Evolutionary conservation across 2,888 invertebrate species (phyloP), one percentile per base, ranked within the genome.

Genomic region (Augiades crinisus): DNA sequence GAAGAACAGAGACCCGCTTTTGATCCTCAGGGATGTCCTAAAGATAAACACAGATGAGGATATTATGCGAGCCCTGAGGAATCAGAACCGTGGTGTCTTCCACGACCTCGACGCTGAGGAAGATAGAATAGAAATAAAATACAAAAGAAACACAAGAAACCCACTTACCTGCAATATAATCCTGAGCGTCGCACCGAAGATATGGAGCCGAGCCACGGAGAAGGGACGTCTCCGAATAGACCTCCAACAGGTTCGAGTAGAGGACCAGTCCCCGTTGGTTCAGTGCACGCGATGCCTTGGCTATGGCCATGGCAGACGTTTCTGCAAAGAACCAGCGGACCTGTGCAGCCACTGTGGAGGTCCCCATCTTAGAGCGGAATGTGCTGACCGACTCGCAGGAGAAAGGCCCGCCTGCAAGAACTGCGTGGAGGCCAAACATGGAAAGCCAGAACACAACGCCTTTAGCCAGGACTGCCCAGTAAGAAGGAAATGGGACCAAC

Each of bases 401-500:
- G 10, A 8, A 17, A 13, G 1, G 2, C 17, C 17, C 1, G 3
- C 17, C 0, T 36, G 36, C 6, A 4, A 1, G 5, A 36, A 36
- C 36, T 36, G 36, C 5, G 1, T 17, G 1, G 1, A 5, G 2
- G 36, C 36, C 1, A 36, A 36, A 10, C 6, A n/a, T 1, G 19
- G 5, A 0, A 17, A 19, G 3, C 3, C 19, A 0, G 40, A 44
- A 19, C 57, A 61, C 34, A 47, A 51, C n/a, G 57, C 58, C 0
- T 63, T 58, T 21, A 45, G 27, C 38, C 1, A 1, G 0, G 34
- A 44, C 0, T 60, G 59, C 37, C 45, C 52, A 0, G 17, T 34
- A 0, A 6, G 55, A 0, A 36, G 8, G 5, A 55, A 13, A 22
- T 61, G 58, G 59, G 60, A 60, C n/a, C 19, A 27, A 0, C 6